These are phyloP conservation scores for Paratilapia polleni DNA, from an alignment of 2,113 vertebrate genomes.

Conservation along the genomic window DNA sequence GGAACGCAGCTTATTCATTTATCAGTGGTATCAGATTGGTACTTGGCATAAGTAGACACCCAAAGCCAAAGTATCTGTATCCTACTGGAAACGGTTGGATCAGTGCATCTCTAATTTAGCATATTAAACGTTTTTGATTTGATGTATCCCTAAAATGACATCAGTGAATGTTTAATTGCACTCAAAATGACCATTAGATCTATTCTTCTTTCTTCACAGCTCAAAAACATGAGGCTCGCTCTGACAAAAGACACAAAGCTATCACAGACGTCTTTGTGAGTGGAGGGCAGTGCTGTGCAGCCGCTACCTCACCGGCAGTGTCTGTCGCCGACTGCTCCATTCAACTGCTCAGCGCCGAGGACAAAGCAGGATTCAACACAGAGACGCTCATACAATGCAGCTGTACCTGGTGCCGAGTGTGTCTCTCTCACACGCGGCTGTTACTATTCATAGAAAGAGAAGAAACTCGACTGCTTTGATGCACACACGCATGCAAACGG, in stretches of 20 bases:
- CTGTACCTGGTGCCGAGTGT: constrained; percentile 22
- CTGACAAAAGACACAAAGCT: background rate
- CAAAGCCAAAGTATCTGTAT: background rate
- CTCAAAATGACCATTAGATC: background rate
- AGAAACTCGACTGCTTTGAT: background rate
- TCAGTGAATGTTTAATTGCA: background rate
- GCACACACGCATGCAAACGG: background rate
- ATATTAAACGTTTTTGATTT: background rate
- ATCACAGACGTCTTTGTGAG: background rate
- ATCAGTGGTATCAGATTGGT: too few relatives aligned
- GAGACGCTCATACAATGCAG: constrained; percentile 9
- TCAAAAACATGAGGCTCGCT: background rate
- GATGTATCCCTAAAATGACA: background rate
- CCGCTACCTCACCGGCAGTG: constrained; percentile 43
- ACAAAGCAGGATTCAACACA: constrained; percentile 71
- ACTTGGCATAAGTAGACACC: background rate
- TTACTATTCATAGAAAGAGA: constrained; percentile 43
- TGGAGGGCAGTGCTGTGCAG: background rate
- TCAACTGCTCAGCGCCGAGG: constrained; percentile 39
- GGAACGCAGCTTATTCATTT: too few relatives aligned
- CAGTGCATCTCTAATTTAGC: too few relatives aligned
- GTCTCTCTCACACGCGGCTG: constrained; percentile 3
- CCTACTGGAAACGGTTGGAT: too few relatives aligned
- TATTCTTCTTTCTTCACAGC: background rate
- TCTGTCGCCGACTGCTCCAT: constrained; percentile 50